Base-by-base conservation (phyloP, 2,888 invertebrate genomes). In the Dicyrtomina minuta region DNA sequence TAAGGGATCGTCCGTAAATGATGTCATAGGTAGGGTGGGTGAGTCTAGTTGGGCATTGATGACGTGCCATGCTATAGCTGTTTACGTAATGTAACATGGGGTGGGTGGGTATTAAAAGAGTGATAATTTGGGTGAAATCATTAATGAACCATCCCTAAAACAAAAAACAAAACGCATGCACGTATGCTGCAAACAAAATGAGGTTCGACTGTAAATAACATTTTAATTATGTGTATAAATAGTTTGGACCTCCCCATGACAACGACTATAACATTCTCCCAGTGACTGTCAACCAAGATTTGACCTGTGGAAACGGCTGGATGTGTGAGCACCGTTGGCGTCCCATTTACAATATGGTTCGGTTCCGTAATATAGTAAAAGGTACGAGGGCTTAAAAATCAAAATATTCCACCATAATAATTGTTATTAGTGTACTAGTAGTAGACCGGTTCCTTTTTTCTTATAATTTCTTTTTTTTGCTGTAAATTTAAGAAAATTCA, bases 381-480 rank as follows among this genome's bases (percentile, higher is more conserved):
- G 80, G 81, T 79, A 17, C 49, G 20, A 17, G 26, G 27, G 13
- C n/a, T 12, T 43, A 43, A 43, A 8, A 43, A 43, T 12, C 43
- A 43, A 43, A 43, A 12, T 13, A 43, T 12, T 13, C 13, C 8
- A 43, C 20, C 12, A 17, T 13, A 51, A n/a, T n/a, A 51, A 51
- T 51, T 10, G 10, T 90, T 92, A 75, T 87, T 86, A 0, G 86
- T 87, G 80, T 89, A 91, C 80, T n/a, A n/a, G n/a, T n/a, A n/a
- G n/a, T n/a, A n/a, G n/a, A n/a, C n/a, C n/a, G n/a, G n/a, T n/a
- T n/a, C n/a, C n/a, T n/a, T n/a, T n/a, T n/a, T 5, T 5, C 33
- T n/a, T n/a, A n/a, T n/a, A n/a, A n/a, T 92, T 93, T 82, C 92
- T 93, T 65, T 88, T 92, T 1, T 84, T 84, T 79, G 82, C 82